Evolutionary conservation across 2,797 vertebrate species (phyloP).

Genomic region (Masticophis lateralis): DNA sequence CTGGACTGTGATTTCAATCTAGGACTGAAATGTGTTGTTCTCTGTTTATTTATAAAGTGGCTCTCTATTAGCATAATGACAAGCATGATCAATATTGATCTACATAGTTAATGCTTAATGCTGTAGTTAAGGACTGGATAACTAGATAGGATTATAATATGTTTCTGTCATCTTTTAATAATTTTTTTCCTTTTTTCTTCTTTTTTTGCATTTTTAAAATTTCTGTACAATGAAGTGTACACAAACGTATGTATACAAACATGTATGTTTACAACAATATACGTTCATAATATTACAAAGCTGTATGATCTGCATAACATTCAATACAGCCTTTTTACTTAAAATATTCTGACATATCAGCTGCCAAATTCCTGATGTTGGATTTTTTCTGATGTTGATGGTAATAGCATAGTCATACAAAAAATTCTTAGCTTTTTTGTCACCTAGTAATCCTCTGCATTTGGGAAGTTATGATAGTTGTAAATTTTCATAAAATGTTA

Average conservation of each 20-base stretch:
- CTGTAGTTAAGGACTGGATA: background rate
- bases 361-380: background rate
- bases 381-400: background rate
- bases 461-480: background rate
- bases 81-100: background rate
- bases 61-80: background rate
- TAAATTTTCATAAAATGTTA: background rate
- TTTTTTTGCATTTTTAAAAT: background rate
- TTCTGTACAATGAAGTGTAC: background rate
- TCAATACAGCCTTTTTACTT: background rate
- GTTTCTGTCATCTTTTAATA: background rate
- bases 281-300: background rate
- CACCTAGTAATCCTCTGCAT: background rate
- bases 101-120: background rate
- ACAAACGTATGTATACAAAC: background rate
- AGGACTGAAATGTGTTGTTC: background rate
- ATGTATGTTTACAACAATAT: background rate
- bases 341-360: background rate
- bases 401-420: background rate
- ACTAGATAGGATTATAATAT: background rate
- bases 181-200: background rate
- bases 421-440: background rate
- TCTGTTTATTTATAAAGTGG: background rate
- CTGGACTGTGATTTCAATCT: background rate
- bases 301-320: background rate